Percentiles rank a stretch among this genome's conserved stretches.
phyloP scores from a whole-genome alignment of 2,113 vertebrate species.

The Antechinus stuartii region DNA sequence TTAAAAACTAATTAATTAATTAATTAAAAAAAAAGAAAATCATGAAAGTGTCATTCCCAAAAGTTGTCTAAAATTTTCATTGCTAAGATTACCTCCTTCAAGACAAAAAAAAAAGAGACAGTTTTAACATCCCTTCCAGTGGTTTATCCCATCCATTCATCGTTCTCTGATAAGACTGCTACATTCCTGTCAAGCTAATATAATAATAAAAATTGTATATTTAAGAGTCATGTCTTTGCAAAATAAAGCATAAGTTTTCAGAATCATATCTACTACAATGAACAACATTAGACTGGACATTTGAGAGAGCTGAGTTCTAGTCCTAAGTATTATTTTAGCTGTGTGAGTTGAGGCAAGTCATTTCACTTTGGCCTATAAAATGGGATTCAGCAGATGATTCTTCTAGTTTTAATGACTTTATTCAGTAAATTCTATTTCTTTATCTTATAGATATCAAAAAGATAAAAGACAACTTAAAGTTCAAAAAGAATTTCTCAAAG shows the following conservation, averaged over 20 bases:
- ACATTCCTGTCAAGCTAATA: conserved; percentile 35
- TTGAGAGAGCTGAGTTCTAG: background rate
- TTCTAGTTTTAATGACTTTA: background rate
- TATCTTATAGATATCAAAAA: background rate
- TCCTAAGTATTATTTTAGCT: background rate
- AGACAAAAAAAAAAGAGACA: conserved; percentile 49
- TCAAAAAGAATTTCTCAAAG: conserved; percentile 45
- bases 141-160: conserved; percentile 69
- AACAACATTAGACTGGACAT: background rate
- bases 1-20: no score
- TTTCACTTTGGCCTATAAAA: background rate
- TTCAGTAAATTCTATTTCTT: background rate
- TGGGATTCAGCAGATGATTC: background rate
- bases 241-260: conserved; percentile 60
- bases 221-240: conserved; percentile 65
- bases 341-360: background rate
- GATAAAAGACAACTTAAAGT: conserved; percentile 53
- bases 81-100: conserved; percentile 65
- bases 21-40: background rate
- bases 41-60: conserved; percentile 55
- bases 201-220: conserved; percentile 62
- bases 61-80: conserved; percentile 54
- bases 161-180: conserved; percentile 64
- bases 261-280: background rate
- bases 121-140: conserved; percentile 58